Base-by-base conservation (phyloP, 2,888 invertebrate species). In the Drosophila atroscutellata region DNA sequence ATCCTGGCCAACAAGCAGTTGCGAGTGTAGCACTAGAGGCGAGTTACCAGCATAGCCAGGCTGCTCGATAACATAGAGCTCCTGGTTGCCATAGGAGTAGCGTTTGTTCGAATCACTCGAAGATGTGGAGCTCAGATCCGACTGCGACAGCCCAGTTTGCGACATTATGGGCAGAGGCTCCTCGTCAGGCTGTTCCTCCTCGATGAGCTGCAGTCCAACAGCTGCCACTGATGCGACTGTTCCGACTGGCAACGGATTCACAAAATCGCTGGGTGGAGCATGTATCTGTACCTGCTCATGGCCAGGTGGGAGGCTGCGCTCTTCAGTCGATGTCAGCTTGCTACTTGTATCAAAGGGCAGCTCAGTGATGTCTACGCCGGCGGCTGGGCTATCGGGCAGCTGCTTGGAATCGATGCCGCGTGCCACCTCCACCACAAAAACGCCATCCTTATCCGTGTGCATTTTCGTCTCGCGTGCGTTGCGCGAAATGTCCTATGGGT, bases 131-230 rank as follows among this genome's bases (percentile, higher is more conserved):
- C 96, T 96, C 0, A 96, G 94, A 90, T 97, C 96, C 7, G 97
- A 97, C 89, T 97, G 97, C 7, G 97, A 96, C 3, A 97, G 94
- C 0, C 97, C 97, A 0, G 97, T 97, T 87, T 95, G 95, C 11
- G 72, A 39, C n/a, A 51, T 62, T 1, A 47, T 57, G 49, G 49
- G 47, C 28, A 45, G 3, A 11, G 36, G 28, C 11, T 78, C 74
- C 28, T 66, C 60, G 8, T 61, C 75, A 1, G 63, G 52, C 26
- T 67, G 52, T 36, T 90, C 88, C 72, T 92, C 91, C 42, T 91
- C 92, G 54, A 92, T 92, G 32, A 91, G 90, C 47, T 92, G 92
- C 24, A 93, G 75, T 18, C 90, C 90, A 36, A 34, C 65, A 74
- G 76, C 37, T 91, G 91, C 28, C 86, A 89, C 55, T 1, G 52